These are phyloP conservation scores for Chloroclysta siterata DNA, from an alignment of 2,888 invertebrate genomes.

Conservation along the genomic window DNA sequence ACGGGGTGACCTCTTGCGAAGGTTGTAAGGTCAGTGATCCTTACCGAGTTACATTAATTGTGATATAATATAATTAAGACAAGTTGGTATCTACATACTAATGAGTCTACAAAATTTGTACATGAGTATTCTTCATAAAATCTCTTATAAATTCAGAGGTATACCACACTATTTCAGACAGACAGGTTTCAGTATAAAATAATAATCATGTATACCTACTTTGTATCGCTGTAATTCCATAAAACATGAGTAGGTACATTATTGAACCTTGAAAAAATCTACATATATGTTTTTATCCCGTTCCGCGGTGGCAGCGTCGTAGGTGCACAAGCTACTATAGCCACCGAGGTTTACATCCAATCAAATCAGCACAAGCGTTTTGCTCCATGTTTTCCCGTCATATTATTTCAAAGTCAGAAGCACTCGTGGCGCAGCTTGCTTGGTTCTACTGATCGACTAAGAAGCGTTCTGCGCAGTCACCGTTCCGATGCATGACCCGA, in stretches of 20 bases:
- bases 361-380: not conserved
- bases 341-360: too few species aligned
- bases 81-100: too few species aligned
- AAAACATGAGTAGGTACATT: conserved; percentile 17
- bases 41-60: not conserved
- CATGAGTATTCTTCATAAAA: too few species aligned
- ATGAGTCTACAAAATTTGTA: too few species aligned
- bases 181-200: not conserved
- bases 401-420: too few species aligned
- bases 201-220: conserved; percentile 3
- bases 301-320: not conserved
- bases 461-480: too few species aligned
- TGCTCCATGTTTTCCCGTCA: too few species aligned
- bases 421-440: too few species aligned
- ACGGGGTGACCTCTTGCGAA: conserved; percentile 99
- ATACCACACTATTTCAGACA: not conserved
- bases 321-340: not conserved
- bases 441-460: too few species aligned
- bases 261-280: conserved; percentile 17
- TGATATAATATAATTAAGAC: too few species aligned
- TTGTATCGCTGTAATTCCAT: conserved; percentile 10
- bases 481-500: too few species aligned
- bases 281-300: conserved; percentile 6
- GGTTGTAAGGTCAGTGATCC: conserved; percentile 93
- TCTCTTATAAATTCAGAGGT: too few species aligned